Evolutionary conservation across 1,140 invertebrate species (phyloP), one percentile per base, ranked within the genome.

Genomic region (Maniola jurtina): DNA sequence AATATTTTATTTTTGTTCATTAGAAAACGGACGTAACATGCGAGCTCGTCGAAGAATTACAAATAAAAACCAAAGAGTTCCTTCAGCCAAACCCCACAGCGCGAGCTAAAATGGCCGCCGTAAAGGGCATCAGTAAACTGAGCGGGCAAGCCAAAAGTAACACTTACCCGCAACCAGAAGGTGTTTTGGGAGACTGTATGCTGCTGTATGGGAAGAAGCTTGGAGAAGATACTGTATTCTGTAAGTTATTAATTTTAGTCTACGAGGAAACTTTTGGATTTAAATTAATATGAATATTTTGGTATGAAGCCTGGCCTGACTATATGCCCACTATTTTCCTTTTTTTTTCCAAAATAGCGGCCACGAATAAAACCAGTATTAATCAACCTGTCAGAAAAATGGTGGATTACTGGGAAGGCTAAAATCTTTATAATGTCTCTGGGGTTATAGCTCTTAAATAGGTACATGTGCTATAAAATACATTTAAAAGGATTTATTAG

Each of bases 61-160:
- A 99, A 85, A 88, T 95, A 68, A 99, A 99, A 93, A 99, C 99
- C 25, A 99, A 99, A 93, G 99, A 99, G 92, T 99, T 97, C 90
- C 94, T 99, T 42, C 99, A 99, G 84, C 99, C 99, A 52, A 99
- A 99, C 93, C 99, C 99, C 57, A 97, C 96, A 35, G 97, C 97
- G 5, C 92, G 97, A 61, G 97, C 97, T 5, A 98, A 98, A 91
- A 98, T 98, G 97, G 97, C 97, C 0, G 97, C 97, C 55, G 96
- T 98, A 7, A 97, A 98, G 90, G 96, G 96, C 36, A 97, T 97
- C 70, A 96, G 95, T 71, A 97, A 97, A 90, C 91, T 97, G 56
- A 96, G 96, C 79, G 96, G 96, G 14, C 96, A 97, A 84, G 96
- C 96, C 6, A 97, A 97, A 88, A 96, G 95, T 35, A 96, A 96